phyloP scores from a whole-genome alignment of 2,113 vertebrate genomes.

The Puffinus mauretanicus region DNA sequence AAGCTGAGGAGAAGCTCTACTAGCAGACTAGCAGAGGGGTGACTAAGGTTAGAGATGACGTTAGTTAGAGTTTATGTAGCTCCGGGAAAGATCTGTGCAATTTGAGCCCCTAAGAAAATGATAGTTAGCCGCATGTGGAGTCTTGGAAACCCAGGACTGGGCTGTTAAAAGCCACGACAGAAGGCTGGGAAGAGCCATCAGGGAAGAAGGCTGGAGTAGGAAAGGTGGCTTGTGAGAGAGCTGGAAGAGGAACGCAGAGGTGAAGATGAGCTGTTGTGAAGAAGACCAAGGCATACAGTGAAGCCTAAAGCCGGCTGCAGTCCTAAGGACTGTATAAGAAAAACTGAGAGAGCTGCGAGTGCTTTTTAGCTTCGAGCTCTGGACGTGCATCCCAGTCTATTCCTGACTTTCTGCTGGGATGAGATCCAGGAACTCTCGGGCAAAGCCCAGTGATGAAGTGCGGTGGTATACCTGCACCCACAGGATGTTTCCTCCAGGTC shows the following conservation, averaged over 20 bases:
- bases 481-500: not conserved
- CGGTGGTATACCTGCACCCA: not conserved
- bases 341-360: not conserved
- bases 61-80: not conserved
- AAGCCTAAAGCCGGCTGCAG: not conserved
- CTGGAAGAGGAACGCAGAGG: not conserved
- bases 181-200: not conserved
- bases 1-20: not conserved
- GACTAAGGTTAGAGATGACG: not conserved
- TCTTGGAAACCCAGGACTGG: not conserved
- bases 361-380: not conserved
- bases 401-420: not conserved
- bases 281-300: not conserved
- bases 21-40: not conserved
- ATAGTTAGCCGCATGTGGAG: not conserved
- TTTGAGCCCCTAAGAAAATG: not conserved
- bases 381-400: not conserved
- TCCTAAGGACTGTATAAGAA: not conserved
- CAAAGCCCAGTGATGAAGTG: not conserved
- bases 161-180: not conserved
- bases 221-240: not conserved
- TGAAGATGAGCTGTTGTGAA: not conserved
- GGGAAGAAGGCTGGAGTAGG: not conserved
- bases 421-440: not conserved
- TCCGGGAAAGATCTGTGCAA: not conserved